Conservation (phyloP, 2,888 invertebrate species). For the Andrena bucephala region DNA sequence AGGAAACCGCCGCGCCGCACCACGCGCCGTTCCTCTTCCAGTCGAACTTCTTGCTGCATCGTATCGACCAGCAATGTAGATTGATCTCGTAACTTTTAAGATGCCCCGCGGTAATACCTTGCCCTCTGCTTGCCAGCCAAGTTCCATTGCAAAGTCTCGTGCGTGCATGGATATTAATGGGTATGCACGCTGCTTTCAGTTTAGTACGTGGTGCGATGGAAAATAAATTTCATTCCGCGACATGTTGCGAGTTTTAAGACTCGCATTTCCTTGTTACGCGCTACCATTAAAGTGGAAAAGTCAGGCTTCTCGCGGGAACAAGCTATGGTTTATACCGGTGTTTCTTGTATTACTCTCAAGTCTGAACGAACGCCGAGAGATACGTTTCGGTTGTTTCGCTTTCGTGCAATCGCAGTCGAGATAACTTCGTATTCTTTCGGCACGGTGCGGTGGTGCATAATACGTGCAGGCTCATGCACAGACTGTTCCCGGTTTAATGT, state of each 20-base stretch:
- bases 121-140: not conserved
- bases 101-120: not conserved
- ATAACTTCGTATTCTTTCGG: slow-evolving; percentile 4
- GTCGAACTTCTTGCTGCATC: not conserved
- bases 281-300: not conserved
- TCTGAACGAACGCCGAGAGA: too few species aligned
- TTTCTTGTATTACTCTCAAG: not conserved
- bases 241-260: not conserved
- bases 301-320: not conserved
- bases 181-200: not conserved
- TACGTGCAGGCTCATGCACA: not conserved
- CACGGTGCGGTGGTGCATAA: not conserved
- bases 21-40: slow-evolving; percentile 10
- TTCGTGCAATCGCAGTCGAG: not conserved
- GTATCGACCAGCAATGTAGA: not conserved
- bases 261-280: not conserved
- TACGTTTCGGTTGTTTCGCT: not conserved
- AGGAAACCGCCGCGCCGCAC: slow-evolving; percentile 13
- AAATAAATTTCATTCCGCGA: not conserved
- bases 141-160: not conserved
- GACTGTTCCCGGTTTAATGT: slow-evolving; percentile 64
- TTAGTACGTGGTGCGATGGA: not conserved
- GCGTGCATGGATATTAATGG: not conserved
- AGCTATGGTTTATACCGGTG: not conserved
- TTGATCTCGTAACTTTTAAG: not conserved